Percentiles rank a stretch among this genome's conserved stretches.
phyloP scores from a whole-genome alignment of 2,113 vertebrate species.

The Panthera tigris region DNA sequence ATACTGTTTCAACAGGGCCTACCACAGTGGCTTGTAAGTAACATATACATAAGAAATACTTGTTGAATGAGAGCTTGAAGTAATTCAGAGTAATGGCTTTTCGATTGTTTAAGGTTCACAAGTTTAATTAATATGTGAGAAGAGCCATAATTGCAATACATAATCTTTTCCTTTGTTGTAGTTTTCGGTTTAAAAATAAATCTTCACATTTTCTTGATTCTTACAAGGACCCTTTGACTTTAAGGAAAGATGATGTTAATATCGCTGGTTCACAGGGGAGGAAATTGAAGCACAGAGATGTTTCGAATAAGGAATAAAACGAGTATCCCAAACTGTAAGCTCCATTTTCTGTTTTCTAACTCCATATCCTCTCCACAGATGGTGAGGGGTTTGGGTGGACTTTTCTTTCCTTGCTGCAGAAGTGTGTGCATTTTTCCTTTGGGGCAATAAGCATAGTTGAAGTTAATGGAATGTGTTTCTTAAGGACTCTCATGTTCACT shows the following conservation, averaged over 20 bases:
- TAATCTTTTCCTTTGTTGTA: conserved; percentile 11
- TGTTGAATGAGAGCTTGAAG: neutral
- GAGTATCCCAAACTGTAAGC: neutral
- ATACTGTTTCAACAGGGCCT: neutral
- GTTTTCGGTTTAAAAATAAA: conserved; percentile 5
- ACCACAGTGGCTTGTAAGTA: neutral
- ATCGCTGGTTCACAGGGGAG: neutral
- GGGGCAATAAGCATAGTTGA: neutral
- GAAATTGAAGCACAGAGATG: neutral
- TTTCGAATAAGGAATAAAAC: conserved; percentile 3
- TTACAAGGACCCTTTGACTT: neutral
- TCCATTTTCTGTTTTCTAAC: neutral
- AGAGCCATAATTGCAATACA: neutral
- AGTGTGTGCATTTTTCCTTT: neutral
- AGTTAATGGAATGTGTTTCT: neutral
- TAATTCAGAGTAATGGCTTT: conserved; percentile 16
- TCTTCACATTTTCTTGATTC: conserved; percentile 23
- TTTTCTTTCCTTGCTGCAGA: neutral
- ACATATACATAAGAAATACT: neutral
- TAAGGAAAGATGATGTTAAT: neutral
- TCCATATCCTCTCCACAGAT: neutral
- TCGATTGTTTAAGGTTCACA: neutral
- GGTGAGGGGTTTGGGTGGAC: neutral
- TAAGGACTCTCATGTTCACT: neutral
- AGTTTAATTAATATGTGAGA: conserved; percentile 2